Evolutionary conservation across 1,140 invertebrate species (phyloP).

Genomic region (Orius insidiosus): DNA sequence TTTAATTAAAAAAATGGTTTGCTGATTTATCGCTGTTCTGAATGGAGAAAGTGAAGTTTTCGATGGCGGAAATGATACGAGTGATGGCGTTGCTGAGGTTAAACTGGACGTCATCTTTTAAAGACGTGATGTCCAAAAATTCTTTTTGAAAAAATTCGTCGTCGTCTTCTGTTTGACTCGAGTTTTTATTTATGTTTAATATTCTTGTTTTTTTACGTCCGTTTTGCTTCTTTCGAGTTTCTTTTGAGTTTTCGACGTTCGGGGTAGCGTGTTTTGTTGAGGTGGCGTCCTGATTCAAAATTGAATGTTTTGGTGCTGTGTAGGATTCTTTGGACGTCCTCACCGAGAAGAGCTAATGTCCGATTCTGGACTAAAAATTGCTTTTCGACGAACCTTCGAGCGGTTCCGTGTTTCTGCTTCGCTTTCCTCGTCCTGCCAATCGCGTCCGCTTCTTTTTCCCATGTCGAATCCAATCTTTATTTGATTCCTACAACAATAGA

Average conservation of each 20-base stretch:
- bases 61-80: too few species aligned
- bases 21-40: too few species aligned
- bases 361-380: slow-evolving; percentile 16
- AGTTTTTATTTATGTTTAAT: too few species aligned
- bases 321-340: slow-evolving; percentile 15
- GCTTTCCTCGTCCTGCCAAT: not conserved
- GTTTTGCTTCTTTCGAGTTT: too few species aligned
- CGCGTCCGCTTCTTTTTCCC: slow-evolving; percentile 7
- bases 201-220: too few species aligned
- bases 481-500: not conserved
- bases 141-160: too few species aligned
- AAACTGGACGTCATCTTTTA: too few species aligned
- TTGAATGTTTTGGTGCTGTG: slow-evolving; percentile 15
- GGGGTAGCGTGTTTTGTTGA: not conserved
- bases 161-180: too few species aligned
- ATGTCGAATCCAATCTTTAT: slow-evolving; percentile 6
- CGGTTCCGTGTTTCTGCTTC: not conserved
- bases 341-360: slow-evolving; percentile 16
- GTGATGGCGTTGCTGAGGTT: too few species aligned
- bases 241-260: too few species aligned
- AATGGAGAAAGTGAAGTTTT: not conserved
- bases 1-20: too few species aligned
- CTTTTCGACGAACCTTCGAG: slow-evolving; percentile 17
- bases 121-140: too few species aligned
- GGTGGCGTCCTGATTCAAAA: slow-evolving; percentile 19